Base-by-base conservation (phyloP, 1,140 invertebrate species). In the Drosophila azteca region DNA sequence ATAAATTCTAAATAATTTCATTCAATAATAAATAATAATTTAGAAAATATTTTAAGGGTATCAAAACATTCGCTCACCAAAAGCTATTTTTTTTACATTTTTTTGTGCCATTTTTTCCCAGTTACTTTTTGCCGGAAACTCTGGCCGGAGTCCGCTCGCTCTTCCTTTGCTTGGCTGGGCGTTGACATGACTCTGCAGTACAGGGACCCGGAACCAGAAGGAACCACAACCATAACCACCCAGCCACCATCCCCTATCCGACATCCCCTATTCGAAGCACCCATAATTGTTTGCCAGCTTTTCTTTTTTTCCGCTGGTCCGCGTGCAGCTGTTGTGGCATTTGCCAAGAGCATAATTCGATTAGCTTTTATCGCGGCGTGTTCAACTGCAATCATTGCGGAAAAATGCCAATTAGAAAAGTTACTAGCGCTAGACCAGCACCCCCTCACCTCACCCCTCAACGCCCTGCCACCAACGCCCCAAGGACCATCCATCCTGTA, bases 401-500 rank as follows among this genome's bases (percentile, higher is more conserved):
- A 87, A 85, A 85, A 85, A 85, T 78, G 78, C 82, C 82, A 85
- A 85, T 85, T 85, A 85, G 69, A 85, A 85, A 85, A 85, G 77
- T 81, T 87, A 64, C 51, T 43, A 31, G 35, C 44, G 15, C 54
- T 11, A 50, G 31, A 29, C 45, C 45, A 8, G 59, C 39, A 20
- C 31, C 6, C 6, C 8, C 20, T 4, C 8, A 0, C 17, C n/a
- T n/a, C 17, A 20, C 31, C 6, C 8, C 20, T 4, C 8, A 0
- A 5, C 7, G 0, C 8, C 3, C 11, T 9, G 6, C 39, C 8
- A 13, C 29, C 22, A 3, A 35, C 35, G 9, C 35, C 35, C 35
- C 60, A 51, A 15, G 26, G 31, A 63, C 58, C 45, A 15, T 13
- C 43, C 35, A 39, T 39, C 53, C 53, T 24, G 53, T n/a, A 45